Conservation (phyloP, 2,888 invertebrate genomes). For the Chloromyia formosa region DNA sequence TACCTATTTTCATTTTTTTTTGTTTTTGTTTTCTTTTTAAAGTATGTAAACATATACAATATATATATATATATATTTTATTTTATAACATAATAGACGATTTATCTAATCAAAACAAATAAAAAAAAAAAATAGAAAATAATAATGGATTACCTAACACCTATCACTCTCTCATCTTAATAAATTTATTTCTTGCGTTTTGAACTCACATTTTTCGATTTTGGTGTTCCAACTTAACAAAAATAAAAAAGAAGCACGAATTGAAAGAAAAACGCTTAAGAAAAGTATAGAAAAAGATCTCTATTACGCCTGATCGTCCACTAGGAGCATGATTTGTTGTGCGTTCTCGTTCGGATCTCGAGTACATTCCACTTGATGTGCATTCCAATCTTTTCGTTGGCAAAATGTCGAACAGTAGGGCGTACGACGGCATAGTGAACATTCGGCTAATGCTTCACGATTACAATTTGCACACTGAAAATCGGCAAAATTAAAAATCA, state of each 20-base stretch:
- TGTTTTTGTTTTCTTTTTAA: no score
- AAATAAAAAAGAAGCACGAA: neutral
- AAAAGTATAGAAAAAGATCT: neutral
- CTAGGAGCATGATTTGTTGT: slow-evolving; percentile 87
- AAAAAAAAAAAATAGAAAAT: neutral
- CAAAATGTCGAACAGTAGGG: slow-evolving; percentile 91
- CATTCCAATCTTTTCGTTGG: slow-evolving; percentile 89
- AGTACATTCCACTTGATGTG: slow-evolving; percentile 86
- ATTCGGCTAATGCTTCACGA: slow-evolving; percentile 86
- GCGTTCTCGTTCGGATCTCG: slow-evolving; percentile 74
- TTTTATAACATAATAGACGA: slow-evolving; percentile 31
- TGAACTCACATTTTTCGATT: slow-evolving; percentile 40
- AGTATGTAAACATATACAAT: neutral
- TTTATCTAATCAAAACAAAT: slow-evolving; percentile 30
- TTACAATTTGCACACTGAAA: slow-evolving; percentile 87
- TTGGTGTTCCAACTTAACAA: slow-evolving; percentile 32
- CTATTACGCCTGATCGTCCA: slow-evolving; percentile 72
- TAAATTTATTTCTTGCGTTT: slow-evolving; percentile 26
- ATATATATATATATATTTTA: slow-evolving; percentile 20
- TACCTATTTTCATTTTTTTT: slow-evolving; percentile 26
- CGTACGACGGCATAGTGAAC: slow-evolving; percentile 84
- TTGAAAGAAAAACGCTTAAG: no score
- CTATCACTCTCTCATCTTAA: slow-evolving; percentile 18
- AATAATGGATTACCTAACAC: slow-evolving; percentile 36
- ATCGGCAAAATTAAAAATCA: neutral